Conservation (phyloP, 1,140 invertebrate genomes). For the Odontomachus brunneus region DNA sequence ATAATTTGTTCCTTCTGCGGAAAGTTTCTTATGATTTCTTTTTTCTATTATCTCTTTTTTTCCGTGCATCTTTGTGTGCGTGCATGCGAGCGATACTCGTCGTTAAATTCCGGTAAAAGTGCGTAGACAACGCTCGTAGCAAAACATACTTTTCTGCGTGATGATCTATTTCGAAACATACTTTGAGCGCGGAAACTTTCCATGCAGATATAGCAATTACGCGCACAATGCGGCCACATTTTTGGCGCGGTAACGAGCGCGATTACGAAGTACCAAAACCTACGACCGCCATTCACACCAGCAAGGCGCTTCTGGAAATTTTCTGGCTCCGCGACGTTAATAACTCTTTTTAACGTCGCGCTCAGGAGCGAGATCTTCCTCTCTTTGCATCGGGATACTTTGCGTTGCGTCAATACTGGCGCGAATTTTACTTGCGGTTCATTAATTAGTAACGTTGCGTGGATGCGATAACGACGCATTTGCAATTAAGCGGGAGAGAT, state of each 20-base stretch:
- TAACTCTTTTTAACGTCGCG: not conserved
- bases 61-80: too few species aligned
- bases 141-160: conserved; percentile 11
- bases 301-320: too few species aligned
- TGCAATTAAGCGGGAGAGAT: conserved; percentile 78
- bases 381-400: too few species aligned
- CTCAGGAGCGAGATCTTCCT: not conserved
- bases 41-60: not conserved
- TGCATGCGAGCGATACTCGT: not conserved
- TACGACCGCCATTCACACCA: not conserved
- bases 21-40: too few species aligned
- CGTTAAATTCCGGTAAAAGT: conserved; percentile 36
- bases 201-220: not conserved
- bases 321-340: too few species aligned
- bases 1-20: too few species aligned
- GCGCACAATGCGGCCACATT: not conserved
- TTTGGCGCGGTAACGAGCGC: not conserved
- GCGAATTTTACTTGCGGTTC: conserved; percentile 19
- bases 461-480: too few species aligned
- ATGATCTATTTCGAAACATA: conserved; percentile 10
- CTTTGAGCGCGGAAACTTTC: not conserved
- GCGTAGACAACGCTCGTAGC: not conserved
- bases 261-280: not conserved
- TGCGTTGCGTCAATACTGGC: conserved; percentile 11
- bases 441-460: conserved; percentile 53